phyloP scores from a whole-genome alignment of 1,140 invertebrate species.

The Cherax quadricarinatus region DNA sequence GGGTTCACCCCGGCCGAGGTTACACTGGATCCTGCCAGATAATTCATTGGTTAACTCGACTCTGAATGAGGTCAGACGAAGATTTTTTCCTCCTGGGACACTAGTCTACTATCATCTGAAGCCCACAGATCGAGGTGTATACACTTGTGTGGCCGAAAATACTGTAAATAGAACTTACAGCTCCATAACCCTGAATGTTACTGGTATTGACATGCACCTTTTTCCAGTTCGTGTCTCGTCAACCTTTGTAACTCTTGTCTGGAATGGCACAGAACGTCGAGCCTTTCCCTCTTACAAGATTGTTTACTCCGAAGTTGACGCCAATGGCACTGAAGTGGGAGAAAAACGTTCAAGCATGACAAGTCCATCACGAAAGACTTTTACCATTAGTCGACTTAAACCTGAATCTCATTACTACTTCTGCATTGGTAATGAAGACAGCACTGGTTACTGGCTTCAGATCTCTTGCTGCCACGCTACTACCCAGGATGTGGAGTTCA shows the following conservation, averaged over 20 bases:
- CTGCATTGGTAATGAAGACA: constrained; percentile 77
- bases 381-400: constrained; percentile 77
- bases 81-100: constrained; percentile 75
- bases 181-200: constrained; percentile 73
- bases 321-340: constrained; percentile 75
- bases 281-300: constrained; percentile 77
- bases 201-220: constrained; percentile 76
- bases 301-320: constrained; percentile 74
- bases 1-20: constrained; percentile 76
- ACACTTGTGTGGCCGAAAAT: constrained; percentile 75
- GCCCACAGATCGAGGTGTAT: constrained; percentile 74
- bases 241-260: constrained; percentile 78
- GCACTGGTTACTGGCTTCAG: constrained; percentile 74
- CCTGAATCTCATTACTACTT: constrained; percentile 77
- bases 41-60: constrained; percentile 75
- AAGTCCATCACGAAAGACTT: constrained; percentile 74
- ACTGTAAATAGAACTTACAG: constrained; percentile 62
- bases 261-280: constrained; percentile 77
- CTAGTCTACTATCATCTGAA: constrained; percentile 76
- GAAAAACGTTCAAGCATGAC: constrained; percentile 75
- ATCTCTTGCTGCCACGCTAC: constrained; percentile 76
- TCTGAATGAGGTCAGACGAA: constrained; percentile 74
- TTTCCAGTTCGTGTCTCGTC: constrained; percentile 75
- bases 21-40: constrained; percentile 78
- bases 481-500: constrained; percentile 73